phyloP scores from a whole-genome alignment of 2,113 vertebrate genomes.

The Cinclus cinclus region DNA sequence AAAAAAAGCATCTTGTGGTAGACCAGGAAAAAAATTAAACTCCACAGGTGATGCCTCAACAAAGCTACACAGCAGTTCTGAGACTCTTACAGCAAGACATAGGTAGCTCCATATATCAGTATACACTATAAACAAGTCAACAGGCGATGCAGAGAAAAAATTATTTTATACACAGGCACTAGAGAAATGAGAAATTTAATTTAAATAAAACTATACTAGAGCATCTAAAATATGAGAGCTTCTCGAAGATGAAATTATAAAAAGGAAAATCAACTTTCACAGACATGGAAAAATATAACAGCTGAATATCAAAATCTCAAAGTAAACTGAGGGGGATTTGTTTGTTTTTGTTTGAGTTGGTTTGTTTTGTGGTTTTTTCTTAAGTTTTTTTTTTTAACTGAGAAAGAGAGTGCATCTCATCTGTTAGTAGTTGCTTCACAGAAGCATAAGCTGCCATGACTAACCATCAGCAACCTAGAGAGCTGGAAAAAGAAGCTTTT shows the following conservation, averaged over 20 bases:
- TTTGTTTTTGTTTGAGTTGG: background rate
- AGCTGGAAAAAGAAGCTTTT: background rate
- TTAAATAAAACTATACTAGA: background rate
- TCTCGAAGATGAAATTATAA: background rate
- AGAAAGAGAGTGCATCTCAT: background rate
- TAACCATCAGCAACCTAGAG: background rate
- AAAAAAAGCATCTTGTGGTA: background rate
- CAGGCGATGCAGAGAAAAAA: background rate
- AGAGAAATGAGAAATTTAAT: background rate
- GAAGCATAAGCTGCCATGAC: background rate
- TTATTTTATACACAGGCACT: background rate
- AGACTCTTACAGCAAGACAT: background rate
- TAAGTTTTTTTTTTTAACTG: background rate
- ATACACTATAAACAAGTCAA: background rate
- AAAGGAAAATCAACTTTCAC: background rate
- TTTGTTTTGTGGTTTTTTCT: background rate
- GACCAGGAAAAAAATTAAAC: background rate
- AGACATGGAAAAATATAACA: background rate
- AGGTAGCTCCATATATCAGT: background rate
- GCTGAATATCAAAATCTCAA: background rate
- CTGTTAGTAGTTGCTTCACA: background rate
- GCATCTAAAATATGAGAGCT: background rate
- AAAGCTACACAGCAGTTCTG: background rate
- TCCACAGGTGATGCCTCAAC: background rate
- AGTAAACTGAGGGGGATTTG: fast-evolving